phyloP scores from a whole-genome alignment of 2,888 invertebrate genomes.

The Eueremaeus valkanovi region DNA sequence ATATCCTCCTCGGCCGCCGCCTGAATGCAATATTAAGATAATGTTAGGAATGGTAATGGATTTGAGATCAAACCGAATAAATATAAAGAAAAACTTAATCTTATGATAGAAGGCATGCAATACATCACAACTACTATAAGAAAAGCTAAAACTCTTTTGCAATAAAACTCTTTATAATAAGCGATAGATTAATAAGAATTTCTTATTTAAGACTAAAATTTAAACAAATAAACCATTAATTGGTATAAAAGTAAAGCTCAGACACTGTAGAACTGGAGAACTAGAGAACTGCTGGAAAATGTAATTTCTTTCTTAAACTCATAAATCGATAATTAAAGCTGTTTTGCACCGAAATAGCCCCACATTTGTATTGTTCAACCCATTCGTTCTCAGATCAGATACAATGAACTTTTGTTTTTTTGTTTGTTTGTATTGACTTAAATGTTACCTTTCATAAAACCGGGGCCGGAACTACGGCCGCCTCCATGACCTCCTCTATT shows the following conservation, averaged over 20 bases:
- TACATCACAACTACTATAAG: not conserved
- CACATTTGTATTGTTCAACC: not conserved
- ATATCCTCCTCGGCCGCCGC: conserved; percentile 27
- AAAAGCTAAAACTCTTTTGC: not conserved
- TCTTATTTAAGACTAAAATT: not conserved
- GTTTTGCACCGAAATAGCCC: conserved; percentile 15
- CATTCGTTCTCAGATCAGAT: not conserved
- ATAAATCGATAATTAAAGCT: no score
- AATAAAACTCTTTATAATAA: not conserved
- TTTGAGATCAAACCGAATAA: not conserved
- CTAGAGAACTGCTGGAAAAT: no score
- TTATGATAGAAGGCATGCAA: conserved; percentile 13
- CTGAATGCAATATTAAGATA: not conserved
- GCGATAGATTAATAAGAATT: not conserved
- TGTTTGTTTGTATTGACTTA: conserved; percentile 8
- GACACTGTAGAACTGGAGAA: conserved; percentile 2
- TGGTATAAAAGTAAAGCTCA: not conserved
- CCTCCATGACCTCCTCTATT: conserved; percentile 46
- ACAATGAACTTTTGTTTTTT: not conserved
- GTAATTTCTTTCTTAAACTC: no score
- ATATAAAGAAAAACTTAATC: not conserved
- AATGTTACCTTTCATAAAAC: conserved; percentile 48
- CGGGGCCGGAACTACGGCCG: conserved; percentile 42
- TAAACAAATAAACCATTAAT: not conserved
- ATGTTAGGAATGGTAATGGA: not conserved